phyloP scores from a whole-genome alignment of 2,888 invertebrate genomes.

The Oscheius myriophilus region DNA sequence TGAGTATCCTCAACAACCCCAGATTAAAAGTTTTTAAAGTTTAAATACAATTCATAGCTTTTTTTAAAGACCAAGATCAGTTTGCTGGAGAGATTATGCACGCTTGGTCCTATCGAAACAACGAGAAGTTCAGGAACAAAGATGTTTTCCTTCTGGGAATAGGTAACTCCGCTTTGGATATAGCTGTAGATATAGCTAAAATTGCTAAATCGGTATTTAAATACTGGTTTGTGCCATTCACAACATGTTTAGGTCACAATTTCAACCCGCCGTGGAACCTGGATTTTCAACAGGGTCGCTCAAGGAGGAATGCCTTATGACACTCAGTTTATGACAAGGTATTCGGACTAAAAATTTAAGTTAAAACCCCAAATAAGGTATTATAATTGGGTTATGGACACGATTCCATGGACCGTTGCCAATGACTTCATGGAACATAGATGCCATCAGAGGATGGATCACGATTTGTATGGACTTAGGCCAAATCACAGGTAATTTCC shows the following conservation, averaged over 20 bases:
- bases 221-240: too few species aligned
- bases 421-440: conserved; percentile 69
- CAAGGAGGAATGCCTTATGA: conserved; percentile 65
- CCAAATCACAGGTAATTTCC: conserved; percentile 59
- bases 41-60: neutral
- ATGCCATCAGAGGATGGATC: conserved; percentile 65
- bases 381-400: conserved; percentile 62
- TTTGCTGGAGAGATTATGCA: conserved; percentile 67
- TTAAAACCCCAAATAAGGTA: conserved; percentile 39
- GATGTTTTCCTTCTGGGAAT: conserved; percentile 73
- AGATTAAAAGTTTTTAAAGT: conserved; percentile 65
- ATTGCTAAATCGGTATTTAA: conserved; percentile 59
- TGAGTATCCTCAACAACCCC: conserved; percentile 71
- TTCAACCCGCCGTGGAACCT: conserved; percentile 73
- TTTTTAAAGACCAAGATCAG: conserved; percentile 68
- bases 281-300: conserved; percentile 71
- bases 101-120: conserved; percentile 66
- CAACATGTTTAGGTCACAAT: conserved; percentile 71
- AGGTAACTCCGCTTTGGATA: conserved; percentile 74
- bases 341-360: neutral
- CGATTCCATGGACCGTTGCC: conserved; percentile 62
- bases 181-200: conserved; percentile 72
- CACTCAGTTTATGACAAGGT: conserved; percentile 54
- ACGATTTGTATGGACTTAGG: conserved; percentile 67
- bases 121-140: conserved; percentile 70